phyloP scores from a whole-genome alignment of 2,797 vertebrate genomes.

The Tiaroga cobitis region DNA sequence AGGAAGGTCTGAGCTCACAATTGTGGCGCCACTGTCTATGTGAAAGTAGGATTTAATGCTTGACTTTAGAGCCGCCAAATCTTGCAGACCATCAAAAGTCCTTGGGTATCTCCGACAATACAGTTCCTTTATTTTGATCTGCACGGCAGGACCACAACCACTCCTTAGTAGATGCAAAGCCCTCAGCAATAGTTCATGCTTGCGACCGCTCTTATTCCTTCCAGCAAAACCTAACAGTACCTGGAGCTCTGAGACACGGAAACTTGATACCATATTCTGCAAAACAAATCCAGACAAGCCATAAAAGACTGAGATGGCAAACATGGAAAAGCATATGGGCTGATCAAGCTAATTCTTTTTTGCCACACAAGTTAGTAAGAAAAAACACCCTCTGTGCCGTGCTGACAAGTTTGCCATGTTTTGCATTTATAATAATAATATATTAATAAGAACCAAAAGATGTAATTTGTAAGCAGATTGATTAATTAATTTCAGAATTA shows the following conservation, averaged over 20 bases:
- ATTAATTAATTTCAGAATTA: not conserved
- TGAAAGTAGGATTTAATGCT: constrained; percentile 65
- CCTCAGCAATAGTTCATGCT: constrained; percentile 88
- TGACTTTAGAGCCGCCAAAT: constrained; percentile 77
- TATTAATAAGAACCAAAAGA: not conserved
- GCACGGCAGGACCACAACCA: constrained; percentile 85
- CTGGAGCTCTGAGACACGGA: constrained; percentile 88
- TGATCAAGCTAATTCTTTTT: not conserved
- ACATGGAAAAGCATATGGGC: not conserved
- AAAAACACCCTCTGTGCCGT: not conserved
- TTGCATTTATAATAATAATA: not conserved
- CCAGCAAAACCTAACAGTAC: constrained; percentile 88
- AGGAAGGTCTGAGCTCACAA: constrained; percentile 75
- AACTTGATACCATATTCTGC: constrained; percentile 89
- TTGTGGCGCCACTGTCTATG: constrained; percentile 73
- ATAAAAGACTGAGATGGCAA: constrained; percentile 1
- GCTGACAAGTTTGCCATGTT: not conserved
- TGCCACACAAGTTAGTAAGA: not conserved
- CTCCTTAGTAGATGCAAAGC: constrained; percentile 85
- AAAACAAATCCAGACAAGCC: constrained; percentile 51
- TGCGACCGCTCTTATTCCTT: constrained; percentile 86
- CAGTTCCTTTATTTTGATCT: constrained; percentile 85
- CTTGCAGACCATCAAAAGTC: constrained; percentile 79
- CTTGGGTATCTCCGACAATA: constrained; percentile 82
- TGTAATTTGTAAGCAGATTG: not conserved